These are phyloP conservation scores for Adela reaumurella DNA, from an alignment of 2,888 invertebrate genomes.

Conservation along the genomic window DNA sequence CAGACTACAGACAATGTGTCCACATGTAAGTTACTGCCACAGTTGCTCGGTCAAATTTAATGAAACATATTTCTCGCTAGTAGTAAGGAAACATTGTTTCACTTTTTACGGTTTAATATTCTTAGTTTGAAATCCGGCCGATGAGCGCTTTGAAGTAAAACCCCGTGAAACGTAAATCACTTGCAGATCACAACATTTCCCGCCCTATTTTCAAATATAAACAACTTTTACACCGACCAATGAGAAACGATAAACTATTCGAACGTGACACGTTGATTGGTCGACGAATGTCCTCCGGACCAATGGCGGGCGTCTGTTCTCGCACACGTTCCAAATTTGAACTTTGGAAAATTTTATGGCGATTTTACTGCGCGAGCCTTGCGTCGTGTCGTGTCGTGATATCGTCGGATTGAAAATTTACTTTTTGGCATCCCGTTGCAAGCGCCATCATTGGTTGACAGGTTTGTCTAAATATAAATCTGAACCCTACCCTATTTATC, in stretches of 20 bases:
- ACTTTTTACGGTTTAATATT: not conserved
- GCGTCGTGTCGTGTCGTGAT: not conserved
- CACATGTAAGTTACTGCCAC: no score
- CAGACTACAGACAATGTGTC: no score
- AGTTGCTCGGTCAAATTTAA: no score
- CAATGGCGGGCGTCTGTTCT: not conserved
- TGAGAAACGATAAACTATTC: not conserved
- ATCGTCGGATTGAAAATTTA: not conserved
- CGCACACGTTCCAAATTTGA: not conserved
- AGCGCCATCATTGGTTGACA: slow-evolving; percentile 41
- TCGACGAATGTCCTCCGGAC: not conserved
- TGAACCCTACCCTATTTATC: not conserved
- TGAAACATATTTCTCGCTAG: no score
- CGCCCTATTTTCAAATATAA: not conserved
- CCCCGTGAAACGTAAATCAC: not conserved
- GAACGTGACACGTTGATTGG: not conserved
- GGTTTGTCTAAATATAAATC: slow-evolving; percentile 19
- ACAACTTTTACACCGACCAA: not conserved
- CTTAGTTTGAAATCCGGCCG: not conserved
- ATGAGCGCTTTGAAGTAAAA: not conserved
- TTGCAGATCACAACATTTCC: not conserved
- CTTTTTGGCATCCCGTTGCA: not conserved
- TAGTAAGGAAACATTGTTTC: no score
- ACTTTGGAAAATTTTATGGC: not conserved
- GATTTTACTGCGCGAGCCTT: not conserved